Conservation (phyloP, 1,140 invertebrate genomes). For the Drosophila kanapiae region DNA sequence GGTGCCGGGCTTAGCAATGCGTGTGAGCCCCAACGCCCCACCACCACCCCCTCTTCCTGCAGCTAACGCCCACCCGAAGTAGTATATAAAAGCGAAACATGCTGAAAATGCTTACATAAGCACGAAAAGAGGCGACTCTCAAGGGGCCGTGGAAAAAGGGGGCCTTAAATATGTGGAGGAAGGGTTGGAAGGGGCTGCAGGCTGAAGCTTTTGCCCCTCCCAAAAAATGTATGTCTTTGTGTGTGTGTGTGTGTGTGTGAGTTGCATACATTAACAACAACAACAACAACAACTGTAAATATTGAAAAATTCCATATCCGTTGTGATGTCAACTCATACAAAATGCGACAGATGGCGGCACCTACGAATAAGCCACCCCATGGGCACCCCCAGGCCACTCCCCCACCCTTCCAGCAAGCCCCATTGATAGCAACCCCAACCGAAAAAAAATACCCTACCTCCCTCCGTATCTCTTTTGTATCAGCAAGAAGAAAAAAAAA, state of each 20-base stretch:
- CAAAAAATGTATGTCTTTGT: slow-evolving; percentile 19
- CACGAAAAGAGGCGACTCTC: slow-evolving; percentile 50
- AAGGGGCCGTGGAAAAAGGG: slow-evolving; percentile 22
- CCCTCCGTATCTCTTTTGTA: slow-evolving; percentile 36
- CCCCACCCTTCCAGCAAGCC: neutral
- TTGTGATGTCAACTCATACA: slow-evolving; percentile 68
- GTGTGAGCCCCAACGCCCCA: slow-evolving; percentile 13
- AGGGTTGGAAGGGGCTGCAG: slow-evolving; percentile 6
- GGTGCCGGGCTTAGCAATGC: slow-evolving; percentile 18
- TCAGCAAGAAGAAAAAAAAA: slow-evolving; percentile 28
- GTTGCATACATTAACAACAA: slow-evolving; percentile 75
- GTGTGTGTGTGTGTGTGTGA: slow-evolving; percentile 36
- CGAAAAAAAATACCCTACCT: slow-evolving; percentile 1
- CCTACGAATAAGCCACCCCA: slow-evolving; percentile 23
- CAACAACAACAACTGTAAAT: slow-evolving; percentile 63
- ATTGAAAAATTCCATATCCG: slow-evolving; percentile 81
- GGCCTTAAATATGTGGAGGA: neutral
- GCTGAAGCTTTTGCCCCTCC: slow-evolving; percentile 32
- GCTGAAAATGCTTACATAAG: slow-evolving; percentile 81
- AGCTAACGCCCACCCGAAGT: slow-evolving; percentile 61
- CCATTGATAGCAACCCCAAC: slow-evolving; percentile 2
- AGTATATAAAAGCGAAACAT: slow-evolving; percentile 80
- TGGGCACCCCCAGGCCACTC: neutral
- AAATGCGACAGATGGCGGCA: slow-evolving; percentile 45
- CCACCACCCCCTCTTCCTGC: neutral